Evolutionary conservation across 2,888 invertebrate species (phyloP), one percentile per base, ranked within the genome.

Genomic region (Dicyrtomina minuta): DNA sequence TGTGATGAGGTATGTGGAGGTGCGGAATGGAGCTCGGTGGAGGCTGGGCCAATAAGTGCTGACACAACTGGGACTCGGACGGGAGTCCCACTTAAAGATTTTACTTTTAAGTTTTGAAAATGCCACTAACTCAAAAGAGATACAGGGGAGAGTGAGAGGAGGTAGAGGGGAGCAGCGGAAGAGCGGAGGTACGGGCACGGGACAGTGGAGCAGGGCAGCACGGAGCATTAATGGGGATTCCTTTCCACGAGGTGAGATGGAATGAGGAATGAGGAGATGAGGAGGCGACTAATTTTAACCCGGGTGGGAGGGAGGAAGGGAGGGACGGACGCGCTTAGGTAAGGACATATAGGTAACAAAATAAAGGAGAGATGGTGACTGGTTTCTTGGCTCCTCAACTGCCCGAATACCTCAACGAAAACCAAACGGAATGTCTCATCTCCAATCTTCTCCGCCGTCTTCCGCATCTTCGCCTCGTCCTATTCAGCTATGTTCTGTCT

Each of bases 201-300:
- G 17, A 49, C 8, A n/a, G 49, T n/a, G 49, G 44, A 49, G 15
- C 17, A 22, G 22, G 15, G 17, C 22, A 20, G 49, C 22, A 49
- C 22, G 22, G 49, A 49, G 22, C 22, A 49, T 13, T 46, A 46
- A 15, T 20, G 22, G 49, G 17, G 22, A 10, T 49, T 10, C 49
- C 8, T 12, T 41, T 49, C 49, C 20, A 44, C 43, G n/a, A n/a
- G n/a, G n/a, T n/a, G n/a, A 49, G 49, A 49, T 10, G 22, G 49
- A 49, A 10, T 20, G 49, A 13, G 49, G 22, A 22, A 46, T 5
- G 5, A 15, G 22, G 49, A 49, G 49, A 49, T 22, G 24, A 41
- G 44, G 46, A 46, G 61, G 46, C n/a, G 46, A 61, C 61, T 61
- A 61, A 61, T 61, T 61, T 61, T 61, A 61, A 61, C 61, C 61